Conservation (phyloP, 2,797 vertebrate genomes). For the Sarcoramphus papa region DNA sequence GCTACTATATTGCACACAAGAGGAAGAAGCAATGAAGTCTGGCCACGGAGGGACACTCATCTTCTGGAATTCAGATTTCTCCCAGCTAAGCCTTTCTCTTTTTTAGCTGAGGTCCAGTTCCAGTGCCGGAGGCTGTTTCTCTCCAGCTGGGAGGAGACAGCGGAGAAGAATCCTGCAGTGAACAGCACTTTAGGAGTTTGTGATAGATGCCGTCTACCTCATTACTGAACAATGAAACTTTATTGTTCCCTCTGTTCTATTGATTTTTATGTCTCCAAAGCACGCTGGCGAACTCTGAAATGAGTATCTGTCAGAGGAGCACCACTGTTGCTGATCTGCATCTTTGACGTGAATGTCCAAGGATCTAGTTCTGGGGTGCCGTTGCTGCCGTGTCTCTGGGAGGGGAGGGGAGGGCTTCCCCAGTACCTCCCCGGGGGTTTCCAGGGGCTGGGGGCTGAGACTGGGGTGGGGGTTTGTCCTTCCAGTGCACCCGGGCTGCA, state of each 20-base stretch:
- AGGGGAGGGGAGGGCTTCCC: neutral
- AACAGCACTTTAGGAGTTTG: slow-evolving; percentile 58
- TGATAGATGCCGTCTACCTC: slow-evolving; percentile 51
- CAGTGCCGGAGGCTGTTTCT: neutral
- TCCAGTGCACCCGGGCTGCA: neutral
- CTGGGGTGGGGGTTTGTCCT: neutral
- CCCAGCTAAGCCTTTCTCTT: neutral
- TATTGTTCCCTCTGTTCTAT: slow-evolving; percentile 64
- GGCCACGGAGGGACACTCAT: neutral
- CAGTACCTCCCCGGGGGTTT: fast-evolving
- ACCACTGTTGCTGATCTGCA: neutral
- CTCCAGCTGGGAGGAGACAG: neutral
- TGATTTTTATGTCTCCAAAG: slow-evolving; percentile 65
- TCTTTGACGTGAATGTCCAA: neutral
- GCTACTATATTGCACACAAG: fast-evolving
- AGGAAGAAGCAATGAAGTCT: neutral
- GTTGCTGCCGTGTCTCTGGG: neutral
- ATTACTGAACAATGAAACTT: slow-evolving; percentile 63
- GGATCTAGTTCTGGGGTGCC: neutral
- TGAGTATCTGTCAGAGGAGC: slow-evolving; percentile 55
- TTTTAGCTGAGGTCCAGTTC: neutral
- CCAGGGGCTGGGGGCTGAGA: neutral
- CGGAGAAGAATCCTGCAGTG: slow-evolving; percentile 30
- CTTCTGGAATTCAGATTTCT: neutral
- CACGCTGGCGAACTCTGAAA: slow-evolving; percentile 40